A percentile compares a stretch with the other conserved stretches of the same genome.
Conservation (phyloP, 1,140 invertebrate species). For the Macrosteles quadrilineatus region DNA sequence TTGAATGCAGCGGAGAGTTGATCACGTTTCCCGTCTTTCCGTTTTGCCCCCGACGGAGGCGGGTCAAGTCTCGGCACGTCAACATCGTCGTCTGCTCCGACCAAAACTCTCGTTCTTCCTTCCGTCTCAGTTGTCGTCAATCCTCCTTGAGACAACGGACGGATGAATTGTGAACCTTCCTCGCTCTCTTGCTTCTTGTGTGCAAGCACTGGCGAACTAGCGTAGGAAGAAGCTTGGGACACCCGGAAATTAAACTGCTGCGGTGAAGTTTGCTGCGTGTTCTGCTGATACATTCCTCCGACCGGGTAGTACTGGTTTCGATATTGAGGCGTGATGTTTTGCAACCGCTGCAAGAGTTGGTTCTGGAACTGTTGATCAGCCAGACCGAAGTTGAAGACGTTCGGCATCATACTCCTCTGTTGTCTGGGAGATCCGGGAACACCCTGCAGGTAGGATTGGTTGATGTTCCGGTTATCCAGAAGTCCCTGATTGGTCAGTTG, state of each 20-base stretch:
- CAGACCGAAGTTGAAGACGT: slow-evolving; percentile 37
- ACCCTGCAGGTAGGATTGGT: slow-evolving; percentile 24
- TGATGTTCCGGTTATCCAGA: slow-evolving; percentile 33
- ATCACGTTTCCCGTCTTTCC: slow-evolving; percentile 30
- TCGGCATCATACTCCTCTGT: slow-evolving; percentile 30
- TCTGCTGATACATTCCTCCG: background rate
- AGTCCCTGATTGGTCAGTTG: slow-evolving; percentile 36
- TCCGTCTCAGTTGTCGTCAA: slow-evolving; percentile 60
- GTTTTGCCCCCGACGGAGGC: slow-evolving; percentile 45
- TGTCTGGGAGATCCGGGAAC: slow-evolving; percentile 36
- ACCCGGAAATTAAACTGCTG: slow-evolving; percentile 48
- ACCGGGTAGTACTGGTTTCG: slow-evolving; percentile 34
- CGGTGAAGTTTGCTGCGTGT: slow-evolving; percentile 43
- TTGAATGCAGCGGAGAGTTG: slow-evolving; percentile 38
- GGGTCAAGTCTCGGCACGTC: slow-evolving; percentile 50
- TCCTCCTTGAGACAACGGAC: slow-evolving; percentile 64
- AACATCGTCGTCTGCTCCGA: slow-evolving; percentile 49
- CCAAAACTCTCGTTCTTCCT: slow-evolving; percentile 57
- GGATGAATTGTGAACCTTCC: slow-evolving; percentile 60
- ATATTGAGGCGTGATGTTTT: slow-evolving; percentile 50
- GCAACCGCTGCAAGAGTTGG: slow-evolving; percentile 60
- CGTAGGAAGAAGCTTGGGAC: slow-evolving; percentile 51
- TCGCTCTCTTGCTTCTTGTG: slow-evolving; percentile 1
- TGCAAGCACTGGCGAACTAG: slow-evolving; percentile 47
- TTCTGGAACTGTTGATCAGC: slow-evolving; percentile 54